phyloP scores from a whole-genome alignment of 2,888 invertebrate species.

The Dorcus parallelipipedus region DNA sequence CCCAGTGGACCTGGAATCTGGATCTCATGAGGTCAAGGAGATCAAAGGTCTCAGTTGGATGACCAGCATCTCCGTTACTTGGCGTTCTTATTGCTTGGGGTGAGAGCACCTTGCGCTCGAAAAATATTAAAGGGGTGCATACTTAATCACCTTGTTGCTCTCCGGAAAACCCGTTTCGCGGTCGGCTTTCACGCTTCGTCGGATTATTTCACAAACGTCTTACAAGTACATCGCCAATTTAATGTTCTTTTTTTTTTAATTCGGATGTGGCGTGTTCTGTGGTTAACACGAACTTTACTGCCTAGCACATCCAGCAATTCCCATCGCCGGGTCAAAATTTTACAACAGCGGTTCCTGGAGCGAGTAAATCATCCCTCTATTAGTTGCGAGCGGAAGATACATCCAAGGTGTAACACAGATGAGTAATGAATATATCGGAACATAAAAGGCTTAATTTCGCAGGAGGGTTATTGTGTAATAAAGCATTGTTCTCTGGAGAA shows the following conservation, averaged over 20 bases:
- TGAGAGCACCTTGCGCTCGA: slow-evolving; percentile 14
- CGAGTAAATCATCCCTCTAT: slow-evolving; percentile 23
- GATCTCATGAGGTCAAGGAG: slow-evolving; percentile 8
- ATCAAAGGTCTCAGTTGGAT: slow-evolving; percentile 13
- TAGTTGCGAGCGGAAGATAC: slow-evolving; percentile 24
- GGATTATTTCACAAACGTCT: too few species aligned
- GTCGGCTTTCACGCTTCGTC: too few species aligned
- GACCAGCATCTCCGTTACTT: slow-evolving; percentile 13
- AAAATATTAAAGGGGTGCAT: slow-evolving; percentile 17
- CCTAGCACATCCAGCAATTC: too few species aligned
- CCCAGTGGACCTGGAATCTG: slow-evolving; percentile 26
- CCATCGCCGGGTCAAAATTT: too few species aligned
- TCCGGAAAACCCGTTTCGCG: too few species aligned
- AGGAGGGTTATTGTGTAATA: slow-evolving; percentile 49
- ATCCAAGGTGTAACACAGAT: slow-evolving; percentile 37
- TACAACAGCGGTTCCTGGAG: slow-evolving; percentile 2
- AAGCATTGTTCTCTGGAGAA: slow-evolving; percentile 50
- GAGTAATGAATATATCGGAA: slow-evolving; percentile 48
- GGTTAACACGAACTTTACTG: too few species aligned
- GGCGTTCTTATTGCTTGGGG: slow-evolving; percentile 1
- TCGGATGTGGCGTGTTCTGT: too few species aligned
- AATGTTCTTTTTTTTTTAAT: too few species aligned
- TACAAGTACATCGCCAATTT: too few species aligned
- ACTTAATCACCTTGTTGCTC: slow-evolving; percentile 8
- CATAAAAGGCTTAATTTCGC: slow-evolving; percentile 49